Percentiles rank a stretch among this genome's conserved stretches.
phyloP scores from a whole-genome alignment of 2,888 invertebrate genomes.

The Pheosia gnoma region DNA sequence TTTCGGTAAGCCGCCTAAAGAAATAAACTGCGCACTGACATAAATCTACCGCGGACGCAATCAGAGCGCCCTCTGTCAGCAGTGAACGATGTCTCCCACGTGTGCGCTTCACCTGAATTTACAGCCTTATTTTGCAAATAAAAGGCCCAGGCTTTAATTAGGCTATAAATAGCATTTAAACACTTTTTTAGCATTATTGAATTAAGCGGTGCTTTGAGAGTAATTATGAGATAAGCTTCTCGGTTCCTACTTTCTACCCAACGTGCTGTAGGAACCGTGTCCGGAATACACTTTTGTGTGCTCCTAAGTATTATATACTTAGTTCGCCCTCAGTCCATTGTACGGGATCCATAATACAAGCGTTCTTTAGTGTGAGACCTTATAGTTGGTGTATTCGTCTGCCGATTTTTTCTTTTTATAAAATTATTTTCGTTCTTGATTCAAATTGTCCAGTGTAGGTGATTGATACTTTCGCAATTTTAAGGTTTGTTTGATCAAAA shows the following conservation, averaged over 20 bases:
- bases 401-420: too few species aligned
- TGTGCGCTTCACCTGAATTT: conserved; percentile 56
- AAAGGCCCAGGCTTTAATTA: conserved; percentile 47
- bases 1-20: conserved; percentile 25
- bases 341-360: too few species aligned
- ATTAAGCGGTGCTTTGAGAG: conserved; percentile 21
- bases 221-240: conserved; percentile 23
- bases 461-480: too few species aligned
- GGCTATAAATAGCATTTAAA: conserved; percentile 39
- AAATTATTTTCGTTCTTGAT: too few species aligned
- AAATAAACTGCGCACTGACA: conserved; percentile 43
- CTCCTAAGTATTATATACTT: too few species aligned
- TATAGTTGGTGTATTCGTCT: too few species aligned
- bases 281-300: too few species aligned
- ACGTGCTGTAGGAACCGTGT: too few species aligned
- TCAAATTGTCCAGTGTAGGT: too few species aligned
- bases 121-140: conserved; percentile 58
- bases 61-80: conserved; percentile 52
- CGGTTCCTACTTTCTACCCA: conserved; percentile 4
- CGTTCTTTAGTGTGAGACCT: too few species aligned
- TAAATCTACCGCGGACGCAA: conserved; percentile 63
- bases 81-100: conserved; percentile 56
- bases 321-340: too few species aligned
- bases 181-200: conserved; percentile 30
- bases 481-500: too few species aligned